Evolutionary conservation across 2,888 invertebrate genomes (phyloP), one percentile per base, ranked within the genome.

Genomic region (Galeruca laticollis): DNA sequence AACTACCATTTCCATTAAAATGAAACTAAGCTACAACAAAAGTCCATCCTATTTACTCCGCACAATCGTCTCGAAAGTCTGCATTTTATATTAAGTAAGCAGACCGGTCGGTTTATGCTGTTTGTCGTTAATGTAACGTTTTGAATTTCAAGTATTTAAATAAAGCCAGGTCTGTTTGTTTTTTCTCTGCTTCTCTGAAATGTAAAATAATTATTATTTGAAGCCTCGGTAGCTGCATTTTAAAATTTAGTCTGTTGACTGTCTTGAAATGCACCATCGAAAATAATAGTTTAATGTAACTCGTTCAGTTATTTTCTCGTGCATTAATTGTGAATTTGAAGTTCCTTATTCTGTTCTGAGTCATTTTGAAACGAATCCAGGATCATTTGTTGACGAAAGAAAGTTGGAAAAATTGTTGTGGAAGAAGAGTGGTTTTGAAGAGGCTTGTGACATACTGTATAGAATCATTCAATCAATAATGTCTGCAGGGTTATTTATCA

Each of bases 121-220:
- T 26, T 26, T 26, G 26, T 26, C 26, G 26, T 26, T 26, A 26
- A 26, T 26, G 26, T 26, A 26, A 40, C n/a, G n/a, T 40, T n/a
- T 40, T 13, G 3, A 40, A n/a, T 4, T 2, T 10, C 11, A n/a
- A 40, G 11, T 40, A 40, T 40, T 26, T 26, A 26, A 6, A 5
- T n/a, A 40, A 40, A 37, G 6, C 10, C 49, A 51, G 3, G 5
- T 51, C 49, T 21, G 49, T 9, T 18, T 51, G 1, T 59, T 59
- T 59, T 40, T 40, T 20, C 35, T 26, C 6, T 26, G 26, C 26
- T 26, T 26, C 6, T 26, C 11, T 56, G 15, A 56, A 56, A 21
- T 59, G 40, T 59, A 40, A 59, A 59, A 40, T 59, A 59, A 59
- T 59, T 59, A 57, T 31, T 57, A 33, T 57, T 35, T 59, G 20